Evolutionary conservation across 2,888 invertebrate species (phyloP).

Genomic region (Cecidostiba fungosa): DNA sequence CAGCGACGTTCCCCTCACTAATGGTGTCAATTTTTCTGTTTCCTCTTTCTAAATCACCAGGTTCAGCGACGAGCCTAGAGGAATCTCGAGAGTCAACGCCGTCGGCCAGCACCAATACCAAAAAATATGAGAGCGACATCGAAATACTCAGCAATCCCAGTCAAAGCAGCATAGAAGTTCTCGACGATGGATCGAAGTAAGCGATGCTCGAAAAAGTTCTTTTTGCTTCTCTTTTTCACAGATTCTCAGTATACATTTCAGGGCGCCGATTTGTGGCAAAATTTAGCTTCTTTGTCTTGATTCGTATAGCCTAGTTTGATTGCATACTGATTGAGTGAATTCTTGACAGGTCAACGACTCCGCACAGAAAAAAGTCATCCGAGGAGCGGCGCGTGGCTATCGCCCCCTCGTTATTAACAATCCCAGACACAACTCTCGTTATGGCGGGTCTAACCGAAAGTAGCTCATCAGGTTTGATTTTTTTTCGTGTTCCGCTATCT

Average conservation of each 20-base stretch:
- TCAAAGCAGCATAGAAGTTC: constrained; percentile 86
- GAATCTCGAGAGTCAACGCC: constrained; percentile 78
- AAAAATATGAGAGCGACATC: constrained; percentile 84
- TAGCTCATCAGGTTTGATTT: constrained; percentile 82
- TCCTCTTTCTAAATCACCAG: constrained; percentile 65
- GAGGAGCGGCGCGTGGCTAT: constrained; percentile 80
- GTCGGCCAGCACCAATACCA: constrained; percentile 72
- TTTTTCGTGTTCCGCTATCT: constrained; percentile 46
- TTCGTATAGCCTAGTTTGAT: constrained; percentile 3
- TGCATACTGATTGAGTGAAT: constrained; percentile 36
- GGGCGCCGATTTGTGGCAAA: not conserved
- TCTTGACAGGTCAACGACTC: constrained; percentile 74
- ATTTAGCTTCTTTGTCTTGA: not conserved
- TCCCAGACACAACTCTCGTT: constrained; percentile 78
- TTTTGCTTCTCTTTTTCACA: not conserved
- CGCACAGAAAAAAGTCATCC: constrained; percentile 80
- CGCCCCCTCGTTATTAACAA: constrained; percentile 80
- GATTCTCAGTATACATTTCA: not conserved
- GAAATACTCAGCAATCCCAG: constrained; percentile 87
- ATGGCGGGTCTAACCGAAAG: constrained; percentile 82
- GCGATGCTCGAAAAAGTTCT: constrained; percentile 52
- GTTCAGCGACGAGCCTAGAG: constrained; percentile 79
- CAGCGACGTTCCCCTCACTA: not conserved
- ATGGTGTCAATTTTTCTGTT: not conserved
- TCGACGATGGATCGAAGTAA: constrained; percentile 81